phyloP scores from a whole-genome alignment of 2,797 vertebrate genomes.

The Clamator glandarius region DNA sequence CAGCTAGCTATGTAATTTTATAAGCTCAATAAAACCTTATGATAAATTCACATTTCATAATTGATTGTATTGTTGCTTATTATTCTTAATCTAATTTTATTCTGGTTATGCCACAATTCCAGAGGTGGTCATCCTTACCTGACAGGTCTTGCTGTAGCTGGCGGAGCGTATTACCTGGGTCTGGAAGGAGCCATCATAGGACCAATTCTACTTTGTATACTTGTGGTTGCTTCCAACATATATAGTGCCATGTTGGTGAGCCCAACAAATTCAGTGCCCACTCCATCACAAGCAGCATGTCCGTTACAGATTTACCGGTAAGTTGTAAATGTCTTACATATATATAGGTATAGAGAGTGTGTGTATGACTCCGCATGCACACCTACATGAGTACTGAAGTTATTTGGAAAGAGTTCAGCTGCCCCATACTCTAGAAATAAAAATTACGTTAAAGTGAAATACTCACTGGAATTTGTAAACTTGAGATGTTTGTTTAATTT shows the following conservation, averaged over 20 bases:
- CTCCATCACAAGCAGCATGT: conserved; percentile 87
- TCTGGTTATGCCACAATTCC: conserved; percentile 23
- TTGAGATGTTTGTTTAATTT: not conserved
- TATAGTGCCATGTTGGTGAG: conserved; percentile 98
- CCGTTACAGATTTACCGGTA: conserved; percentile 84
- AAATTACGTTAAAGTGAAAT: not conserved
- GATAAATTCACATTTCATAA: not conserved
- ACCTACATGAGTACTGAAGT: not conserved
- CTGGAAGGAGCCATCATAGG: conserved; percentile 98
- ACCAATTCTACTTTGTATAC: conserved; percentile 96
- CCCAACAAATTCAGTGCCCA: conserved; percentile 87
- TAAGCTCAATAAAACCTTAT: not conserved
- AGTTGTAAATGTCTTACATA: not conserved
- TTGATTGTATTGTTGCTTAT: not conserved
- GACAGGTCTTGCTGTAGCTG: conserved; percentile 95
- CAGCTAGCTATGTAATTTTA: not conserved
- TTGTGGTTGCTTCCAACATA: conserved; percentile 98
- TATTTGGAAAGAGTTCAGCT: not conserved
- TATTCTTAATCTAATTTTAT: not conserved
- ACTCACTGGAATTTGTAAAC: not conserved
- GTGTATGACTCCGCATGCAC: not conserved
- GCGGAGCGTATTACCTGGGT: conserved; percentile 95
- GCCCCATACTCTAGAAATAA: not conserved
- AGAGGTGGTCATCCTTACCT: conserved; percentile 97
- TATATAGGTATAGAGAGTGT: not conserved